Conservation (phyloP, 2,113 vertebrate genomes). For the Triplophysa siluroides region DNA sequence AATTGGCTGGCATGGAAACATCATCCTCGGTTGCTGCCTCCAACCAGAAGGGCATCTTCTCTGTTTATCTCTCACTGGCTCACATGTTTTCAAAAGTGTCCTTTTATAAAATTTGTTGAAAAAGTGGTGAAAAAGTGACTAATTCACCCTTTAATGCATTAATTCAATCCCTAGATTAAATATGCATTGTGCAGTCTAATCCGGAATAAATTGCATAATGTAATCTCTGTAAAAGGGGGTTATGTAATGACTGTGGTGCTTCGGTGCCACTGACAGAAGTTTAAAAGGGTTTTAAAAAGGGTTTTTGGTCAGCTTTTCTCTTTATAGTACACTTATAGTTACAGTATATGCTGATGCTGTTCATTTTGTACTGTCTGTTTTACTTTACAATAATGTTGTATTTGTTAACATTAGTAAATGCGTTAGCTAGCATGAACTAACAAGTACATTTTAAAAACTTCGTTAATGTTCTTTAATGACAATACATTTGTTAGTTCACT, state of each 20-base stretch:
- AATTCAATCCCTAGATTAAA: slow-evolving; percentile 57
- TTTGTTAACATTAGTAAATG: no score
- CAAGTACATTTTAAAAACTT: no score
- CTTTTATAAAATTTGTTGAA: not conserved
- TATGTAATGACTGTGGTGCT: slow-evolving; percentile 3
- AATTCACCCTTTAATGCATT: not conserved
- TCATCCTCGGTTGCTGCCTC: not conserved
- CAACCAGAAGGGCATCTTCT: not conserved
- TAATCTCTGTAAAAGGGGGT: slow-evolving; percentile 46
- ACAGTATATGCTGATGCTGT: no score
- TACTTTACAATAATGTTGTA: no score
- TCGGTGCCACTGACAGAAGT: slow-evolving; percentile 10
- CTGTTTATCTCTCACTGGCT: not conserved
- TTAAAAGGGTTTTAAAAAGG: not conserved
- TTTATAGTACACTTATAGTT: no score
- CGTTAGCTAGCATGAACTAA: no score
- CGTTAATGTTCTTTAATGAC: no score
- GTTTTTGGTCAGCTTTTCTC: not conserved
- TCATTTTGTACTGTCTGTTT: no score
- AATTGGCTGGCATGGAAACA: slow-evolving; percentile 46
- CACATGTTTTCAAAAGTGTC: not conserved
- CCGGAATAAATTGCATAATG: slow-evolving; percentile 64
- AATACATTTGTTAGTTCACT: no score
- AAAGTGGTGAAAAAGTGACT: not conserved
- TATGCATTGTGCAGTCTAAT: slow-evolving; percentile 52